Percentiles rank a stretch among this genome's conserved stretches.
These are phyloP conservation scores for Oreonectes daqikongensis DNA, from an alignment of 2,797 vertebrate species.

Conservation along the genomic window DNA sequence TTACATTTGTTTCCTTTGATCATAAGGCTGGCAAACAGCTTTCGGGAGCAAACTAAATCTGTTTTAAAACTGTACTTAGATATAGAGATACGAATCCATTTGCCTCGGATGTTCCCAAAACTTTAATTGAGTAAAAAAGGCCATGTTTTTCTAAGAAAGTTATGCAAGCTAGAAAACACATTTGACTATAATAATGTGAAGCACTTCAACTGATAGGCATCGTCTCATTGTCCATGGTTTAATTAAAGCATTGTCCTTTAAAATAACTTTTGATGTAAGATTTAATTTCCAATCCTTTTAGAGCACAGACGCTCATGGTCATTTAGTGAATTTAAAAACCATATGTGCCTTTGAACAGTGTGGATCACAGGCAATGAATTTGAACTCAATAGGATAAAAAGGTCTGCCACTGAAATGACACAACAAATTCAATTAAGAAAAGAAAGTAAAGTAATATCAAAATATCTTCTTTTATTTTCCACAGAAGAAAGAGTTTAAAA, in stretches of 20 bases:
- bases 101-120: neutral
- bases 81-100: neutral
- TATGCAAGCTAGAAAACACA: neutral
- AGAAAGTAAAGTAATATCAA: neutral
- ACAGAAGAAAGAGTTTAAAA: too few relatives aligned
- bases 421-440: neutral
- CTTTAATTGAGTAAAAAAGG: neutral
- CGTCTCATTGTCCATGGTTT: neutral
- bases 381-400: conserved; percentile 1
- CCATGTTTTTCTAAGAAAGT: neutral
- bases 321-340: neutral
- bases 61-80: neutral
- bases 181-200: neutral
- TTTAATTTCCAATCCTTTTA: neutral
- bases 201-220: neutral
- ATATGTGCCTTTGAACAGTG: neutral
- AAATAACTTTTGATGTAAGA: neutral
- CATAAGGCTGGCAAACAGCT: neutral
- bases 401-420: neutral
- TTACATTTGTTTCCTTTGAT: neutral
- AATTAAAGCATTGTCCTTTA: neutral
- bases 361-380: neutral
- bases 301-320: neutral
- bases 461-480: too few relatives aligned
- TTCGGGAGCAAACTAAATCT: neutral